A percentile compares a stretch with the other conserved stretches of the same genome.
Conservation (phyloP, 2,113 vertebrate species). For the Silurus asotus region DNA sequence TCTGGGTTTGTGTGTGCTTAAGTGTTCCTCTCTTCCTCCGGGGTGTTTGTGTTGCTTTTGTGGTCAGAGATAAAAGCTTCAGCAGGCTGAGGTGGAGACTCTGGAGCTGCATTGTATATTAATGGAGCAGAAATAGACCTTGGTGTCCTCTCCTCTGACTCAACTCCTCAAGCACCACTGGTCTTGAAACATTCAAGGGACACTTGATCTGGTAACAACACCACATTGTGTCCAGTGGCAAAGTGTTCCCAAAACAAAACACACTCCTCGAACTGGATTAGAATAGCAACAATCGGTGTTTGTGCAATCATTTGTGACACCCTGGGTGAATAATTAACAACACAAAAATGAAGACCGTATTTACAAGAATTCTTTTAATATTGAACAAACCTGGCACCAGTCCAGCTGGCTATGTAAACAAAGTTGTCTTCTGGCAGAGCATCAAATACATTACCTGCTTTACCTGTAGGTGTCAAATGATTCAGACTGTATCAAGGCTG, state of each 20-base stretch:
- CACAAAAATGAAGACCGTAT: conserved; percentile 17
- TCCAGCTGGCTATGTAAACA: conserved; percentile 27
- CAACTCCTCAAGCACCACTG: conserved; percentile 36
- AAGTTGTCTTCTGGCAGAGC: conserved; percentile 38
- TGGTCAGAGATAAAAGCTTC: conserved; percentile 52
- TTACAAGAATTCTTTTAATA: conserved; percentile 15
- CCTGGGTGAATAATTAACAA: conserved; percentile 23
- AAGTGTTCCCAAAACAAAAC: conserved; percentile 6
- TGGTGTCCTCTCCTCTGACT: conserved; percentile 30
- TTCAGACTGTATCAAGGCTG: conserved; percentile 10
- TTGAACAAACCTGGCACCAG: background rate
- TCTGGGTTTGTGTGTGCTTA: conserved; percentile 34
- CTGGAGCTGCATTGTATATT: conserved; percentile 43
- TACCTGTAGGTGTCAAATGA: conserved; percentile 41
- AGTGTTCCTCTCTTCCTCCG: conserved; percentile 40
- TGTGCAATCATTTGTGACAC: conserved; percentile 10
- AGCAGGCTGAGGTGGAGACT: conserved; percentile 5
- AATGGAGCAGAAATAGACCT: conserved; percentile 58
- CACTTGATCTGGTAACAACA: conserved; percentile 61
- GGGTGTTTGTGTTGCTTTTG: conserved; percentile 48
- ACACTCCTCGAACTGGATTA: conserved; percentile 6
- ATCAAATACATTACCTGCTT: conserved; percentile 27
- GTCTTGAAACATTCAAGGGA: conserved; percentile 36
- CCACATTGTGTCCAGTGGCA: conserved; percentile 34
- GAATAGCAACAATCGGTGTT: background rate